Base-by-base conservation (phyloP, 1,140 invertebrate genomes). In the Cydia pomonella region DNA sequence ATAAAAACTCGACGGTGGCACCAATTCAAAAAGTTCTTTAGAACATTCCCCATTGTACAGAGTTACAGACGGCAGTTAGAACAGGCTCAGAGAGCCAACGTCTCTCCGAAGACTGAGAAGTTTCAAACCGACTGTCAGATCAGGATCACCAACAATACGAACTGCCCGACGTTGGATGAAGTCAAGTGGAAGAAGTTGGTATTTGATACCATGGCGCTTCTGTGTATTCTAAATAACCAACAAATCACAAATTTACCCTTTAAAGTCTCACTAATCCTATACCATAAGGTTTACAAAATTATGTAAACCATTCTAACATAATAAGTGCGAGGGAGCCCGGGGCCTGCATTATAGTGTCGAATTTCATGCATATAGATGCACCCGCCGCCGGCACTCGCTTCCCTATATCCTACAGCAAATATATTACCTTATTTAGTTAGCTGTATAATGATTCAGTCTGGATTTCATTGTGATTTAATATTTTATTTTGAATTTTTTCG, bases 291-390 rank as follows among this genome's bases (percentile, higher is more conserved):
- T 16, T 16, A 10, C 9, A 29, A 69, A 69, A 38, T n/a, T 69
- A 69, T 69, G 64, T 69, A 69, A 69, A 69, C 64, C 63, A 66
- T 64, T 38, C 25, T 69, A 69, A 69, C 63, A 16, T 12, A 33
- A 16, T 29, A 33, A 33, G 27, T 69, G 64, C 64, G 41, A 33
- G 64, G 23, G 13, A 69, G 82, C 83, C 78, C 71, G 72, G 47
- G 83, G 85, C 82, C 33, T 73, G 75, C 83, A 88, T 88, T 87
- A 88, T 82, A 76, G 87, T 87, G 85, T 87, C 79, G 23, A 9
- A 63, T 88, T 88, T 82, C 84, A 41, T 72, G 64, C 64, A 41
- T 69, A 69, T 69, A 33, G 27, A 69, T 33, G 64, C 64, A 59
- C 53, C 16, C 63, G 63, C 16, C 23, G 64, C 21, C 64, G 63